Percentiles rank a stretch among this genome's conserved stretches.
Evolutionary conservation across 2,888 invertebrate genomes (phyloP).

Genomic region (Candidula unifasciata): DNA sequence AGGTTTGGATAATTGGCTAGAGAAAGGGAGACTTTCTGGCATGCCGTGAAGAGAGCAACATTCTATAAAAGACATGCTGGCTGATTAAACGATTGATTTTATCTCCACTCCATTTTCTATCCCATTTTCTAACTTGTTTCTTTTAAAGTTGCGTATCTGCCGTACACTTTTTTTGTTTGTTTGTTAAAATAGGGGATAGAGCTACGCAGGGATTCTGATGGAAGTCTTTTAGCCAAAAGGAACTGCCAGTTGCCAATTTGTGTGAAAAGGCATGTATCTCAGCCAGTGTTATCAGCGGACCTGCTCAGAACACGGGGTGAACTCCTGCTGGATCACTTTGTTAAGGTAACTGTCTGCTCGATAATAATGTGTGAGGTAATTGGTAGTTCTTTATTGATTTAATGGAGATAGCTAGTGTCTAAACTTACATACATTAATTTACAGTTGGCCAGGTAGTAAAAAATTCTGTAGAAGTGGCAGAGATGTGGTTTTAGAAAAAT

Average conservation of each 20-base stretch:
- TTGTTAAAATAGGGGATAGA: conserved; percentile 31
- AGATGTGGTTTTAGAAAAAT: too few species aligned
- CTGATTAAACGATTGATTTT: too few species aligned
- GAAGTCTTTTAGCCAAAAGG: conserved; percentile 22
- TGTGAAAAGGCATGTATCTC: neutral
- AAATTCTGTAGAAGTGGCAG: too few species aligned
- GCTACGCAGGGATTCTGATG: conserved; percentile 36
- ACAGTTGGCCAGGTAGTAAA: too few species aligned
- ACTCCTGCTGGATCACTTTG: conserved; percentile 22
- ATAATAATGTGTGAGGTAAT: neutral
- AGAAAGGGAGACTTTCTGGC: too few species aligned
- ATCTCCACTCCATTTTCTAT: too few species aligned
- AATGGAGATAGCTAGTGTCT: neutral
- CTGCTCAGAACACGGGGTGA: conserved; percentile 25
- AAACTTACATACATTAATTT: neutral
- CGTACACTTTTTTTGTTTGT: neutral
- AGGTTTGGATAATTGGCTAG: too few species aligned
- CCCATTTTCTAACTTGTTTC: too few species aligned
- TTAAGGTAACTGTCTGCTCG: conserved; percentile 16
- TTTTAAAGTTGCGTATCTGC: too few species aligned
- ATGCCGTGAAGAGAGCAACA: too few species aligned
- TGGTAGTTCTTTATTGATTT: too few species aligned
- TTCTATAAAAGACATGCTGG: too few species aligned
- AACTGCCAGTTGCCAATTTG: conserved; percentile 19
- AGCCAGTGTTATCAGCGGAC: conserved; percentile 33